A percentile compares a stretch with the other conserved stretches of the same genome.
Evolutionary conservation across 1,140 invertebrate genomes (phyloP).

Genomic region (Drosophila tani): DNA sequence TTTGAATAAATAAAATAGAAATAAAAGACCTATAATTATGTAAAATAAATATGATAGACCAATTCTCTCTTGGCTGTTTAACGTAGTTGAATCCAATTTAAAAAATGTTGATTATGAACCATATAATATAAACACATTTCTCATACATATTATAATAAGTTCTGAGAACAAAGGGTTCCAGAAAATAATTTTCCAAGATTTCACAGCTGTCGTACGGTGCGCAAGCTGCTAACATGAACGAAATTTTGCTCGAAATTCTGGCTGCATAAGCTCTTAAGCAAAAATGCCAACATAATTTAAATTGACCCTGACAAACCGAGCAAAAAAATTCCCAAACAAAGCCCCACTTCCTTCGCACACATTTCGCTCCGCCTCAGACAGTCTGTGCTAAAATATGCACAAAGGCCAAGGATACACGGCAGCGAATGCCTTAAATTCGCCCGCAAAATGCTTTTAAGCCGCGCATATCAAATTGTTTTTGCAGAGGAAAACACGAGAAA

Average conservation of each 20-base stretch:
- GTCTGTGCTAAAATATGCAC: conserved; percentile 53
- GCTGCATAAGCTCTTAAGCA: conserved; percentile 1
- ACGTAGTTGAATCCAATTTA: no score
- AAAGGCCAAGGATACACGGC: conserved; percentile 48
- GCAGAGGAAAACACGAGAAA: conserved; percentile 7
- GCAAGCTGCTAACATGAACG: background rate
- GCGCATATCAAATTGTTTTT: conserved; percentile 65
- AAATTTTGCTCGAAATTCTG: background rate
- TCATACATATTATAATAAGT: no score
- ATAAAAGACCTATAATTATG: no score
- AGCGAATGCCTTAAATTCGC: conserved; percentile 33
- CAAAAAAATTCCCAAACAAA: conserved; percentile 21
- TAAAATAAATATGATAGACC: no score
- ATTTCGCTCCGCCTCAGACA: conserved; percentile 19
- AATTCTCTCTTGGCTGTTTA: no score
- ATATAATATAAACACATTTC: no score
- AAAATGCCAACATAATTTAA: conserved; percentile 43
- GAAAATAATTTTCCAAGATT: background rate
- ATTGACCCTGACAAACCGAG: conserved; percentile 41
- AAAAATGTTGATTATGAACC: no score
- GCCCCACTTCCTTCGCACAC: conserved; percentile 5
- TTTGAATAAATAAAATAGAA: no score
- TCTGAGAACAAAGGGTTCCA: background rate
- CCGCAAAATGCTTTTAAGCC: conserved; percentile 61
- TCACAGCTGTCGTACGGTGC: background rate